A percentile compares a stretch with the other conserved stretches of the same genome.
Conservation (phyloP, 2,888 invertebrate genomes). For the Ephialtes manifestator region DNA sequence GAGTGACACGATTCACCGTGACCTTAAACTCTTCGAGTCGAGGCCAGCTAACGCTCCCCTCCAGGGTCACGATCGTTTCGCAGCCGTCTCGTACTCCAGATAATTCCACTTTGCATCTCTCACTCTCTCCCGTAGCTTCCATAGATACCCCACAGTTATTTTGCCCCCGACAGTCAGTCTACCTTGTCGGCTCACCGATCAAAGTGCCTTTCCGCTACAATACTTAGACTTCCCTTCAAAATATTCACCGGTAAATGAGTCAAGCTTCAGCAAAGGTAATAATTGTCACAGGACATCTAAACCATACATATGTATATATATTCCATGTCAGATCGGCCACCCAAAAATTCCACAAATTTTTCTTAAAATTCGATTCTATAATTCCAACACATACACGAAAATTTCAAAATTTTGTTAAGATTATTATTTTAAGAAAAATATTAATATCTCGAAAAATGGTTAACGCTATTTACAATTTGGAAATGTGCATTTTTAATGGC, state of each 20-base stretch:
- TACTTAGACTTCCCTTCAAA: not conserved
- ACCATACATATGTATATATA: too few species aligned
- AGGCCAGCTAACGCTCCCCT: conserved; percentile 12
- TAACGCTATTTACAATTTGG: too few species aligned
- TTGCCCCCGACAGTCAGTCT: not conserved
- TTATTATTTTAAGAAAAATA: too few species aligned
- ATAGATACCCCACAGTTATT: not conserved
- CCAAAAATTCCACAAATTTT: too few species aligned
- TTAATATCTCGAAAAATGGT: too few species aligned
- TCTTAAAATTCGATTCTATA: too few species aligned
- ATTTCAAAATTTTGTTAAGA: too few species aligned
- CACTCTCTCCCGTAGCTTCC: conserved; percentile 1
- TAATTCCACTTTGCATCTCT: not conserved
- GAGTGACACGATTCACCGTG: conserved; percentile 19
- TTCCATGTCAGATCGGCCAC: too few species aligned
- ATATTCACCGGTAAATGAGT: not conserved
- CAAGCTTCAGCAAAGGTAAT: not conserved
- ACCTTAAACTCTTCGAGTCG: conserved; percentile 33
- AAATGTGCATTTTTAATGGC: too few species aligned
- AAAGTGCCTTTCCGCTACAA: not conserved
- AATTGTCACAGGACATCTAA: too few species aligned
- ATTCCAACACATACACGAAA: too few species aligned
- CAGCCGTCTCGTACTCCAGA: conserved; percentile 2
- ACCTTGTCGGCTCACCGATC: not conserved
- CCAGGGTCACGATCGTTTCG: conserved; percentile 59